Base-by-base conservation (phyloP, 2,888 invertebrate genomes). In the Xanthia togata region DNA sequence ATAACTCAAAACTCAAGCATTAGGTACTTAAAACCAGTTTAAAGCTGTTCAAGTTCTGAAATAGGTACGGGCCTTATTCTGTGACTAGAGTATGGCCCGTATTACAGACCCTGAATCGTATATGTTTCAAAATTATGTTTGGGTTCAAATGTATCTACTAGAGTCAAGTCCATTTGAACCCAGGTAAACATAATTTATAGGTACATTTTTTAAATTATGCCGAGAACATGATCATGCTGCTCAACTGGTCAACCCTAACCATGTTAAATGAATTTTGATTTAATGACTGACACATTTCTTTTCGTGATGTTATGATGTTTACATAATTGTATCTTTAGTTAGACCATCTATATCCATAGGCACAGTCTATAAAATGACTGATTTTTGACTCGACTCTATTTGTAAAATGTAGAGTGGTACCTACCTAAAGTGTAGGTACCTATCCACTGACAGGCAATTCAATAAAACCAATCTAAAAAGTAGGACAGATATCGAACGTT, bases 381-480 rank as follows among this genome's bases (percentile, higher is more conserved):
- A 68, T 81, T 81, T 82, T 75, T 4, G 63, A 80, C 26, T 71
- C 76, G 81, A 76, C 78, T 82, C 78, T 82, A 79, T 79, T 83
- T 86, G 73, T 62, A 44, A 63, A 87, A 84, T 85, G 83, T 87
- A 79, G 84, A 88, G 88, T 85, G 76, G 88, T 87, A 53, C 31
- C 57, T 87, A 53, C 31, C 57, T 57, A 62, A 55, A 50, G 50
- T 23, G 59, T 73, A 47, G 26, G 41, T 53, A 47, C 55, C 74
- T 64, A 64, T 87, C 81, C 76, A 91, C 90, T 90, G 89, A 90
- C 90, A 91, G 89, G 88, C 92, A 91, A 93, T 93, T 92, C 90
- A 92, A 93, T 93, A 93, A 90, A 92, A 92, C 90, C 93, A 93
- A 94, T 93, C 89, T 91, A 93, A 92, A 93, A 94, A 92, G 91